phyloP scores from a whole-genome alignment of 2,113 vertebrate species.

The Amia ocellicauda region DNA sequence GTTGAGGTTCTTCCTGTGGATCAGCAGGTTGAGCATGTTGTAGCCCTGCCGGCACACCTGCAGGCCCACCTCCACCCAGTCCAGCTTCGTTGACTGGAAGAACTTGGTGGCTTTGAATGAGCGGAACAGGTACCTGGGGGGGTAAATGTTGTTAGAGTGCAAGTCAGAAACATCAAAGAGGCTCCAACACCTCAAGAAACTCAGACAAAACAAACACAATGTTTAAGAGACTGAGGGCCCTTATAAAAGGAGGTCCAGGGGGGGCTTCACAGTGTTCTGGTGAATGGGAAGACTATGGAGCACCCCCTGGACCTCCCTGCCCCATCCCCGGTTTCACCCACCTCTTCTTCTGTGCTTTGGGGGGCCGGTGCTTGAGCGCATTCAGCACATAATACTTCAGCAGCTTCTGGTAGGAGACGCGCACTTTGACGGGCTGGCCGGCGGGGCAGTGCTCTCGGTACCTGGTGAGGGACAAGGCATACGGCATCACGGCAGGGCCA shows the following conservation, averaged over 20 bases:
- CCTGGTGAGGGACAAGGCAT: conserved; percentile 55
- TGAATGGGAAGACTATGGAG: background rate
- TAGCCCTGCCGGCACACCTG: conserved; percentile 98
- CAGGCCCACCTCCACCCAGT: conserved; percentile 97
- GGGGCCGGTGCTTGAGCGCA: conserved; percentile 94
- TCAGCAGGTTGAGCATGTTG: conserved; percentile 98
- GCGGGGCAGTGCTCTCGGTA: conserved; percentile 97
- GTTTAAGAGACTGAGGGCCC: no score
- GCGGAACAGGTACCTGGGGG: conserved; percentile 88
- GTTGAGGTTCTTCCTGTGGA: conserved; percentile 98
- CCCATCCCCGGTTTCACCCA: conserved; percentile 33
- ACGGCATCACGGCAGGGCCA: no score
- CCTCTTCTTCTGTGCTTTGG: conserved; percentile 98
- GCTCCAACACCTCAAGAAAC: no score
- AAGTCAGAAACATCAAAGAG: background rate
- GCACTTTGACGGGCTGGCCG: conserved; percentile 95
- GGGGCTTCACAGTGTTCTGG: background rate
- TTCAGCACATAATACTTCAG: conserved; percentile 98
- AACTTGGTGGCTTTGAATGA: conserved; percentile 99
- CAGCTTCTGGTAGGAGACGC: conserved; percentile 96
- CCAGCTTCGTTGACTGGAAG: conserved; percentile 97
- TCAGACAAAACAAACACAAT: no score
- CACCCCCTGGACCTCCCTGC: no score
- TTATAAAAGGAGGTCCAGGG: no score
- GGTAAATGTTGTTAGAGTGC: background rate